Evolutionary conservation across 2,888 invertebrate species (phyloP).

Genomic region (Drosophila atroscutellata): DNA sequence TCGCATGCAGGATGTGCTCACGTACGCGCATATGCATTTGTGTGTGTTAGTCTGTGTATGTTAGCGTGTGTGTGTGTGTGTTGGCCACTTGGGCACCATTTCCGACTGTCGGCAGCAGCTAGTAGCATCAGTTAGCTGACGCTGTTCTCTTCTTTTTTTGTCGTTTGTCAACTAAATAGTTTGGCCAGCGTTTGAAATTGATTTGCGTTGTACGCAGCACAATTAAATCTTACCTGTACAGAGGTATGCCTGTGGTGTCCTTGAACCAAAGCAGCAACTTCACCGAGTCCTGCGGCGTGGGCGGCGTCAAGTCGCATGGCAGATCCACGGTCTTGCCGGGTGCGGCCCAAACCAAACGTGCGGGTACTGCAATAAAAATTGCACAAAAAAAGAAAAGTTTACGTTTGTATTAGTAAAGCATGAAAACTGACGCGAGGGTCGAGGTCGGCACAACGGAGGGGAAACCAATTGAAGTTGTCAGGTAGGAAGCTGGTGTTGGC

Average conservation of each 20-base stretch:
- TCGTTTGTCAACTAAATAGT: constrained; percentile 45
- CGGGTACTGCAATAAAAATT: constrained; percentile 87
- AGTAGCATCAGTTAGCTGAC: constrained; percentile 6
- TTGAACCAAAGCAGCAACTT: constrained; percentile 96
- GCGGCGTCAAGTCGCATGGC: constrained; percentile 93
- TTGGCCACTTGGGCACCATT: constrained; percentile 51
- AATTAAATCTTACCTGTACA: constrained; percentile 90
- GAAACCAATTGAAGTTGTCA: constrained; percentile 63
- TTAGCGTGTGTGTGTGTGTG: constrained; percentile 15
- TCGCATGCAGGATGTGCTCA: constrained; percentile 43
- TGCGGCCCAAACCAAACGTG: constrained; percentile 90
- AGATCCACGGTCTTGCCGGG: constrained; percentile 91
- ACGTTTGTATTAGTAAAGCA: constrained; percentile 55
- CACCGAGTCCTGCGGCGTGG: constrained; percentile 89
- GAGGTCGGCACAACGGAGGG: background rate
- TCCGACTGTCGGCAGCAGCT: constrained; percentile 48
- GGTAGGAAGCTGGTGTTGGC: constrained; percentile 48
- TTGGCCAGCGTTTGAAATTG: constrained; percentile 50
- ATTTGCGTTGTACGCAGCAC: constrained; percentile 64
- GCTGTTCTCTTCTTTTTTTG: background rate
- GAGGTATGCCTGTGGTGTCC: constrained; percentile 92
- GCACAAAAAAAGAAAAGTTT: constrained; percentile 6
- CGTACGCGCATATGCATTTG: constrained; percentile 21
- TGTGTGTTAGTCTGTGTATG: constrained; percentile 16
- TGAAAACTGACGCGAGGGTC: constrained; percentile 17